These are phyloP conservation scores for Chelon auratus DNA, from an alignment of 2,797 vertebrate species.

Conservation along the genomic window DNA sequence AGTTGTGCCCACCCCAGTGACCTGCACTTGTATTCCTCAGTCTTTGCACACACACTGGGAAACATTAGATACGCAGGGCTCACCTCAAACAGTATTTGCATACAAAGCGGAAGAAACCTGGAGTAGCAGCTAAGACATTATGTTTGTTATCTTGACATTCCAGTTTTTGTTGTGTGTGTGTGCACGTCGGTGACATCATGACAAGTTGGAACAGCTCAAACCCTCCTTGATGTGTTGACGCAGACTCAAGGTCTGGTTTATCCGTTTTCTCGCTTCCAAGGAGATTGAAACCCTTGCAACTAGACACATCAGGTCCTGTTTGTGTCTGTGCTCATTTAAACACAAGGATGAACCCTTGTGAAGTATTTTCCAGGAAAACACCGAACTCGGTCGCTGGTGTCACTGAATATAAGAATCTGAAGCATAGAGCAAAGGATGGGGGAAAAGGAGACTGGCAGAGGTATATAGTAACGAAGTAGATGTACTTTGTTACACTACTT, in stretches of 20 bases:
- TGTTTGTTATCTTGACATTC: conserved; percentile 55
- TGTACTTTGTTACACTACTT: no score
- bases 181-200: conserved; percentile 35
- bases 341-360: not conserved
- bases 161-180: conserved; percentile 25
- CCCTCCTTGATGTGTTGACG: conserved; percentile 29
- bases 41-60: not conserved
- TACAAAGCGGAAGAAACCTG: conserved; percentile 12
- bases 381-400: conserved; percentile 18
- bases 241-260: conserved; percentile 35
- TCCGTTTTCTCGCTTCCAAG: not conserved
- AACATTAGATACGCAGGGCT: conserved; percentile 55
- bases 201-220: conserved; percentile 55
- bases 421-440: conserved; percentile 2
- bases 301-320: conserved; percentile 12
- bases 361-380: conserved; percentile 40
- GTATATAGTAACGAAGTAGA: no score
- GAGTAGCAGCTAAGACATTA: conserved; percentile 34
- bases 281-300: not conserved
- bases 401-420: conserved; percentile 24
- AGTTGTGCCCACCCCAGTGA: not conserved
- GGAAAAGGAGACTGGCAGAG: not conserved
- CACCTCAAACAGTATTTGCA: conserved; percentile 29
- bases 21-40: not conserved
- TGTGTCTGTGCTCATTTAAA: conserved; percentile 22